Base-by-base conservation (phyloP, 1,140 invertebrate genomes). In the Acromyrmex charruanus region DNA sequence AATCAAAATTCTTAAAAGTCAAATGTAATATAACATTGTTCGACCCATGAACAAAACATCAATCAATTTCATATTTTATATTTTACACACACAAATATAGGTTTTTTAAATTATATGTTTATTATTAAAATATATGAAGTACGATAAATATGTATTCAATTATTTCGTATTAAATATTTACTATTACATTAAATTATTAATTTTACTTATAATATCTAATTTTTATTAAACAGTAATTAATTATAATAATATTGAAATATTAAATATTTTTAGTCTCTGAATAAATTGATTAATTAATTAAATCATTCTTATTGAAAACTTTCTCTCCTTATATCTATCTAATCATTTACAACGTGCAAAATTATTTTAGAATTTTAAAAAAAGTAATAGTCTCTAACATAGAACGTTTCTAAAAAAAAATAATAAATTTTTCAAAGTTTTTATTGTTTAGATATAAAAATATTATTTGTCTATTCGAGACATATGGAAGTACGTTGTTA, bases 401-500 rank as follows among this genome's bases (percentile, higher is more conserved):
- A 49, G 55, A 21, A 9, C 28, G 18, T 28, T 53, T 66, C 9
- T 31, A n/a, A 79, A 68, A 66, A 31, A 21, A 66, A 39, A 28
- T n/a, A 4, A 79, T 51, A n/a, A 39, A 39, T 53, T 69, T 84
- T 35, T 74, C 25, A 12, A 35, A 59, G 12, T 10, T 81, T 61
- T 74, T 18, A 74, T 21, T 44, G 53, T 31, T 44, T 25, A 5
- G 1, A 58, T 71, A 44, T 93, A 93, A 94, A 94, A 95, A 94
- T 93, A 93, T 92, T 91, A 79, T 74, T 82, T 66, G 68, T 82
- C 82, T 35, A 69, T 31, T 58, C 9, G 12, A 31, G 65, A 81
- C 59, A 58, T 68, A 72, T 51, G 21, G 58, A 65, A 87, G 68
- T 63, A 88, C 82, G 77, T 87, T 69, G 21, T 28, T 58, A 51